Base-by-base conservation (phyloP, 1,140 invertebrate species). In the Dinothrombium tinctorium region DNA sequence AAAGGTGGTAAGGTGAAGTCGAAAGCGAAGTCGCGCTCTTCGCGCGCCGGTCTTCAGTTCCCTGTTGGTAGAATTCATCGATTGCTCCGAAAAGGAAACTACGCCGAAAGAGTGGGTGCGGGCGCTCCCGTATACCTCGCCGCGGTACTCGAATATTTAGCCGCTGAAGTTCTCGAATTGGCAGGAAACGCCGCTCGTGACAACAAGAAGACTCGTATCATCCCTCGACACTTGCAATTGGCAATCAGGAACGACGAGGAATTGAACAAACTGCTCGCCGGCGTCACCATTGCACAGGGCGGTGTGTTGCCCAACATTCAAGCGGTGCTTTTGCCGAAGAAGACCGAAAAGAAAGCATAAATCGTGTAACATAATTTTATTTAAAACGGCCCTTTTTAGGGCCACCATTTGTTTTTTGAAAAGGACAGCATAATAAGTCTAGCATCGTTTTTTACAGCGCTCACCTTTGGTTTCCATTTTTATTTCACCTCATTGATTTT, bases 171-270 rank as follows among this genome's bases (percentile, higher is more conserved):
- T 38, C 50, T 71, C 22, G 68, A 71, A 47, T 57, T 71, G 49
- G 63, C 64, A 42, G 72, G 75, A 3, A 78, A 81, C 50, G 75
- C 75, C 14, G 78, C 79, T 0, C 51, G 64, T 31, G 66, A 69
- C 54, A 66, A 68, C 54, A 66, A 66, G 47, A 66, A 62, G 50
- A 56, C 64, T 2, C 63, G 78, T 41, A 76, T 86, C 28, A 74
- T 74, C 40, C 81, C 81, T 0, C 64, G 79, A 36, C 79, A 87
- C 54, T 61, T 84, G 2, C 68, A 82, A 44, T 56, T 84, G 35
- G 81, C 78, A 6, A 74, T 86, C 15, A 64, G 74, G 26, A 82
- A 81, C 57, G 81, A 87, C 58, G 77, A 82, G 48, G 80, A 86
- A 54, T 59, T 86, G 45, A 76, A 75, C 52, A 72, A 69, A 54